phyloP scores from a whole-genome alignment of 1,140 invertebrate species.

The Oryctes rhinoceros region DNA sequence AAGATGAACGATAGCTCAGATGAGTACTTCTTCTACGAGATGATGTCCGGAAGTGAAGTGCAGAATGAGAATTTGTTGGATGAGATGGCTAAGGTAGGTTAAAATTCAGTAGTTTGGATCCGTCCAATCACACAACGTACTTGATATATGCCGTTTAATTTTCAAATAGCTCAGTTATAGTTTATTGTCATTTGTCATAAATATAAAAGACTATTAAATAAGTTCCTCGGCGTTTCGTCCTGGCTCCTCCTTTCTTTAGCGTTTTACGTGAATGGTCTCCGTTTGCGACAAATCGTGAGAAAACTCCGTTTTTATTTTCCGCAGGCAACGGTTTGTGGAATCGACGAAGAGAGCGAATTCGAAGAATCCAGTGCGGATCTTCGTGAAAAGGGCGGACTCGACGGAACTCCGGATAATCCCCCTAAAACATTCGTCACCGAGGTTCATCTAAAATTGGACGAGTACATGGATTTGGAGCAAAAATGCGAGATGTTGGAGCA shows the following conservation, averaged over 20 bases:
- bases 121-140: too few relatives aligned
- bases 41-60: not conserved
- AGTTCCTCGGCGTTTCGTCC: too few relatives aligned
- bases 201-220: too few relatives aligned
- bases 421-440: not conserved
- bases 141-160: too few relatives aligned
- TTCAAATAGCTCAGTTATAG: too few relatives aligned
- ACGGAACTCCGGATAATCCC: too few relatives aligned
- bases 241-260: too few relatives aligned
- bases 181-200: too few relatives aligned
- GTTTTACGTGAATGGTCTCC: too few relatives aligned
- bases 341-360: constrained; percentile 20
- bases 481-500: constrained; percentile 17
- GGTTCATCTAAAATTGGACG: constrained; percentile 11
- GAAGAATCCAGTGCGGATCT: not conserved
- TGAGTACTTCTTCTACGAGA: not conserved
- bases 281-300: too few relatives aligned
- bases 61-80: constrained; percentile 17
- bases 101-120: not conserved
- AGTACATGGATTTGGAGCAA: not conserved
- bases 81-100: constrained; percentile 21
- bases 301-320: not conserved
- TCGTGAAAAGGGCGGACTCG: not conserved
- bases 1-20: constrained; percentile 9
- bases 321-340: constrained; percentile 20